Evolutionary conservation across 2,888 invertebrate genomes (phyloP).

Genomic region (Bhutanitis thaidina): DNA sequence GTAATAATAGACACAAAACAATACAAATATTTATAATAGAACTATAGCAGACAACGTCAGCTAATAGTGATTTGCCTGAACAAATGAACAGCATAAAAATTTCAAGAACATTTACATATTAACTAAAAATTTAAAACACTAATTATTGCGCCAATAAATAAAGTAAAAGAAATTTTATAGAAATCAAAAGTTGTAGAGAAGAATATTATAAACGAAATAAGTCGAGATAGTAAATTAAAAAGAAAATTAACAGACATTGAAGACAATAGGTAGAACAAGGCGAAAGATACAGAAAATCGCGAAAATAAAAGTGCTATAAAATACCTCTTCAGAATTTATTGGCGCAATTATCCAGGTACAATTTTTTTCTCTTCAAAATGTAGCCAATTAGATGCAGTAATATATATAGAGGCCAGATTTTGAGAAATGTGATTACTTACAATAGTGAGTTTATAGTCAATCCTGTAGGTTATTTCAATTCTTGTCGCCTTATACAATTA

Average conservation of each 20-base stretch:
- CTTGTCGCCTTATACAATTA: slow-evolving; percentile 35
- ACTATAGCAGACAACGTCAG: slow-evolving; percentile 19
- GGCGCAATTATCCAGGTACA: slow-evolving; percentile 73
- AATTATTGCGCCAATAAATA: slow-evolving; percentile 60
- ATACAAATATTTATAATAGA: slow-evolving; percentile 53
- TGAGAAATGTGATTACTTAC: slow-evolving; percentile 51
- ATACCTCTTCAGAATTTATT: slow-evolving; percentile 39
- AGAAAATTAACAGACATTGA: slow-evolving; percentile 21
- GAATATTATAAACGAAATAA: slow-evolving; percentile 22
- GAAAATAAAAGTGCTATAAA: background rate
- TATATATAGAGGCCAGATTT: slow-evolving; percentile 50
- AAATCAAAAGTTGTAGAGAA: background rate
- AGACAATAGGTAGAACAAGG: slow-evolving; percentile 15
- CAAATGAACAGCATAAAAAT: slow-evolving; percentile 17
- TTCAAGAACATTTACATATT: slow-evolving; percentile 26
- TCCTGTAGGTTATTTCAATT: slow-evolving; percentile 46
- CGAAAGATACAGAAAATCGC: slow-evolving; percentile 22
- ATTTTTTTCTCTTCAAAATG: slow-evolving; percentile 49
- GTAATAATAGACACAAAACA: slow-evolving; percentile 64
- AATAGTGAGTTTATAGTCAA: slow-evolving; percentile 42
- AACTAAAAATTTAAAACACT: slow-evolving; percentile 45
- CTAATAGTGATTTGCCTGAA: slow-evolving; percentile 17
- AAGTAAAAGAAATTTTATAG: slow-evolving; percentile 33
- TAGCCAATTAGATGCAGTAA: slow-evolving; percentile 46
- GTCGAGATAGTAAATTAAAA: slow-evolving; percentile 23